A percentile compares a stretch with the other conserved stretches of the same genome.
Evolutionary conservation across 1,140 invertebrate species (phyloP).

Genomic region (Nasonia vitripennis): DNA sequence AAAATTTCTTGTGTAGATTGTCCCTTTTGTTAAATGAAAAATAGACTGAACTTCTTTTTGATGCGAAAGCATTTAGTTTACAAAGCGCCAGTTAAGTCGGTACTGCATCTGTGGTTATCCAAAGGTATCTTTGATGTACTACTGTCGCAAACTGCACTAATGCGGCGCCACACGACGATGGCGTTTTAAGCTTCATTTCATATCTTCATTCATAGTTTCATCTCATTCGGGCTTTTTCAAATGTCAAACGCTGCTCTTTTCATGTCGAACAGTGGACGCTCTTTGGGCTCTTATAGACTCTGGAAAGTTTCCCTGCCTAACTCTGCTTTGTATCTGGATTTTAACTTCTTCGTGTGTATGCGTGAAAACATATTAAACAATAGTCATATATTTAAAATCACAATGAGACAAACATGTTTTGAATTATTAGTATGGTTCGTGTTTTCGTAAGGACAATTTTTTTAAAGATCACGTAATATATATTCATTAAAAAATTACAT

Average conservation of each 20-base stretch:
- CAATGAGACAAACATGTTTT: too few species aligned
- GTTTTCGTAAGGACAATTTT: too few species aligned
- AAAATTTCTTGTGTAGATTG: too few species aligned
- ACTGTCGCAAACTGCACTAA: neutral
- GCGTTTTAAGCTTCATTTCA: neutral
- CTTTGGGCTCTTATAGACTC: neutral
- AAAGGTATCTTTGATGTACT: neutral
- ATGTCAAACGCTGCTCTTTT: neutral
- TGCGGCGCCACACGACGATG: neutral
- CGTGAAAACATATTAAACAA: too few species aligned
- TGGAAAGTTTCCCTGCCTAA: neutral
- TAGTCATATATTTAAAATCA: too few species aligned
- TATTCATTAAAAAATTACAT: too few species aligned
- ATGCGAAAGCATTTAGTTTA: neutral
- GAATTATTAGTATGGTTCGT: too few species aligned
- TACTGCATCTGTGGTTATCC: neutral
- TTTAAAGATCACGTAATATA: too few species aligned
- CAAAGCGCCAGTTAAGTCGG: neutral
- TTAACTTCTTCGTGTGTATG: too few species aligned
- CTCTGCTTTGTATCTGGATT: too few species aligned
- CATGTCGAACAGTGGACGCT: neutral
- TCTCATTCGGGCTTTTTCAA: neutral
- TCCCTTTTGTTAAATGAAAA: too few species aligned
- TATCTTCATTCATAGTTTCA: too few species aligned
- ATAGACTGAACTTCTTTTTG: neutral